These are phyloP conservation scores for Synergus japonicus DNA, from an alignment of 2,888 invertebrate species.

Conservation along the genomic window DNA sequence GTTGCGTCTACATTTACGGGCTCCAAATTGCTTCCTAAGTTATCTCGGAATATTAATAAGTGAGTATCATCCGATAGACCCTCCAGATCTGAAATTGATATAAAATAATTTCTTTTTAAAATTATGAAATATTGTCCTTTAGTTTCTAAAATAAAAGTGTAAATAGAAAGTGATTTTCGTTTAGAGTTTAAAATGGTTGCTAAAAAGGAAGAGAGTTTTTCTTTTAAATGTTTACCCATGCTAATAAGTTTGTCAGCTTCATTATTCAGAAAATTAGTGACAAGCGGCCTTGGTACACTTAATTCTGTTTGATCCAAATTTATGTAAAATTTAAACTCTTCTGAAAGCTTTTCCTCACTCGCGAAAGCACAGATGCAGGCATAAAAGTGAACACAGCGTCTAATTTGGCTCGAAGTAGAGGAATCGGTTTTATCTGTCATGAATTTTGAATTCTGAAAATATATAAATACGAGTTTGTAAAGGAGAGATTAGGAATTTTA, in stretches of 20 bases:
- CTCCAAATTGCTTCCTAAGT: slow-evolving; percentile 68
- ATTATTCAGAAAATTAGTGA: slow-evolving; percentile 60
- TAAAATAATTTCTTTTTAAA: neutral
- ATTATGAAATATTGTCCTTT: neutral
- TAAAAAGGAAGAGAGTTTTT: neutral
- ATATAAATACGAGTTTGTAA: no score
- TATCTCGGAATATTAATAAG: slow-evolving; percentile 70
- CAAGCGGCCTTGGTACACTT: slow-evolving; percentile 62
- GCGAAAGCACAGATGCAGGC: slow-evolving; percentile 85
- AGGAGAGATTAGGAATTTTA: no score
- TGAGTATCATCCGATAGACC: slow-evolving; percentile 70
- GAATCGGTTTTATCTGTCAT: slow-evolving; percentile 64
- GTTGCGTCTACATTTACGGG: slow-evolving; percentile 70
- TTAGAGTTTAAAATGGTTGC: neutral
- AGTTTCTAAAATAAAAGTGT: neutral
- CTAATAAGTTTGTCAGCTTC: slow-evolving; percentile 70
- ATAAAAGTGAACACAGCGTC: slow-evolving; percentile 84
- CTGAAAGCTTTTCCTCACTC: slow-evolving; percentile 81
- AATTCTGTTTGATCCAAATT: slow-evolving; percentile 77
- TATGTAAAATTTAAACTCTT: slow-evolving; percentile 82
- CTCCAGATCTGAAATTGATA: slow-evolving; percentile 66
- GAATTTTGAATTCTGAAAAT: slow-evolving; percentile 52
- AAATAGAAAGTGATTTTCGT: no score
- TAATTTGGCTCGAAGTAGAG: slow-evolving; percentile 58
- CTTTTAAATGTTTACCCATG: slow-evolving; percentile 64